phyloP scores from a whole-genome alignment of 2,797 vertebrate genomes.

The Menidia menidia region DNA sequence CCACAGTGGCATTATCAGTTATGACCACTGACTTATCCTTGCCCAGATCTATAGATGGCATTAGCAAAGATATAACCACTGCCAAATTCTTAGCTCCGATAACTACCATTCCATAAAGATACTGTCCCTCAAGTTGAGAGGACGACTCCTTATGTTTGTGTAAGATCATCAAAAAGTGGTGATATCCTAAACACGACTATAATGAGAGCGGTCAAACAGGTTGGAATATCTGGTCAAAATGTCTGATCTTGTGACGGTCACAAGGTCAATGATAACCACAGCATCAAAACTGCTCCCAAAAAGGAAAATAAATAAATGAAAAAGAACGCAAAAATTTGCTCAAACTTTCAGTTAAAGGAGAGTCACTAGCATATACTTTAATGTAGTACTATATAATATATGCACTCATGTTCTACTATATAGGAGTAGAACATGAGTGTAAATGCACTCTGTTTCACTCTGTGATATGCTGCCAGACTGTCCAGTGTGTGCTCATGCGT shows the following conservation, averaged over 20 bases:
- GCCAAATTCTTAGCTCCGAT: no score
- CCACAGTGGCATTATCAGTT: neutral
- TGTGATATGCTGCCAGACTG: neutral
- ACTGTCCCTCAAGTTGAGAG: neutral
- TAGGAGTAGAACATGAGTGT: neutral
- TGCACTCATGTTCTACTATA: neutral
- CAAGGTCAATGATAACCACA: neutral
- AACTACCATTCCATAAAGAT: neutral
- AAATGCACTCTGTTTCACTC: neutral
- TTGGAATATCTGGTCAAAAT: neutral
- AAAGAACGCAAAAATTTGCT: neutral
- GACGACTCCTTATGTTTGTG: neutral
- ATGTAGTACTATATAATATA: neutral
- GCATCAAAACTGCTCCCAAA: neutral
- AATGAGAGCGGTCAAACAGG: neutral
- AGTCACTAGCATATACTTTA: neutral
- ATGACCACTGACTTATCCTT: neutral
- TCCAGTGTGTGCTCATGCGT: neutral
- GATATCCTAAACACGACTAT: neutral
- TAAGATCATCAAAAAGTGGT: neutral
- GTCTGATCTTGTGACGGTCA: neutral
- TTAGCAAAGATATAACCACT: neutral
- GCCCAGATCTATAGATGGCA: neutral
- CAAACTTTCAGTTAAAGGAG: neutral
- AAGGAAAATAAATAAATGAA: neutral